phyloP scores from a whole-genome alignment of 2,113 vertebrate genomes.

The Megaceryle maxima region DNA sequence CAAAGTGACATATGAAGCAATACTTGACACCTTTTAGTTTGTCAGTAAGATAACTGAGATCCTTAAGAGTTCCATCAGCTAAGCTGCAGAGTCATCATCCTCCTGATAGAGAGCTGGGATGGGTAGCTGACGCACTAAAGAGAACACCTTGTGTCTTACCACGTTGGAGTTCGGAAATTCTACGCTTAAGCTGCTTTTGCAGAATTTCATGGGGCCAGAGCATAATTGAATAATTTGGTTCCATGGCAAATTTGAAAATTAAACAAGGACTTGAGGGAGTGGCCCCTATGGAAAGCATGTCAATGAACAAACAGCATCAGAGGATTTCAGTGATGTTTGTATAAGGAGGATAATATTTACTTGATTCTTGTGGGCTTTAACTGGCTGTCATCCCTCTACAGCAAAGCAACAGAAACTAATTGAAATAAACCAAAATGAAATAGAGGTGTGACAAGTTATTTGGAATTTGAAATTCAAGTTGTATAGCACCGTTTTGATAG shows the following conservation, averaged over 20 bases:
- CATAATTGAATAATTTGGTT: slow-evolving; percentile 46
- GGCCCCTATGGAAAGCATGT: slow-evolving; percentile 17
- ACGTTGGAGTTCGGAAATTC: not conserved
- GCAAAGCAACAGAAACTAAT: slow-evolving; percentile 28
- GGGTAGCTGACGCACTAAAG: not conserved
- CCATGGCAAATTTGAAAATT: slow-evolving; percentile 51
- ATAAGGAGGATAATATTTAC: slow-evolving; percentile 45
- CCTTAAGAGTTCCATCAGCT: slow-evolving; percentile 6
- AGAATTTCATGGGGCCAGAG: not conserved
- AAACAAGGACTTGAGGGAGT: slow-evolving; percentile 39
- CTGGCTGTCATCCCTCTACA: slow-evolving; percentile 6
- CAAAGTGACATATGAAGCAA: slow-evolving; percentile 7
- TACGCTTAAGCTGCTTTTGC: not conserved
- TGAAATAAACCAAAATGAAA: slow-evolving; percentile 14
- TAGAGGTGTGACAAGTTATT: not conserved
- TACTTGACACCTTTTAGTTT: not conserved
- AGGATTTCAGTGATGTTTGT: slow-evolving; percentile 54
- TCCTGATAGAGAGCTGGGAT: not conserved
- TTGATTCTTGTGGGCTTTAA: slow-evolving; percentile 11
- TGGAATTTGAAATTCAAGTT: not conserved
- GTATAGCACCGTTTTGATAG: not conserved
- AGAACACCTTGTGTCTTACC: not conserved
- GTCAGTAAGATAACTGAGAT: not conserved
- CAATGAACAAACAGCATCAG: slow-evolving; percentile 21
- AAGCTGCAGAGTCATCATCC: slow-evolving; percentile 3